Evolutionary conservation across 2,797 vertebrate genomes (phyloP).

Genomic region (Pangasius macronema): DNA sequence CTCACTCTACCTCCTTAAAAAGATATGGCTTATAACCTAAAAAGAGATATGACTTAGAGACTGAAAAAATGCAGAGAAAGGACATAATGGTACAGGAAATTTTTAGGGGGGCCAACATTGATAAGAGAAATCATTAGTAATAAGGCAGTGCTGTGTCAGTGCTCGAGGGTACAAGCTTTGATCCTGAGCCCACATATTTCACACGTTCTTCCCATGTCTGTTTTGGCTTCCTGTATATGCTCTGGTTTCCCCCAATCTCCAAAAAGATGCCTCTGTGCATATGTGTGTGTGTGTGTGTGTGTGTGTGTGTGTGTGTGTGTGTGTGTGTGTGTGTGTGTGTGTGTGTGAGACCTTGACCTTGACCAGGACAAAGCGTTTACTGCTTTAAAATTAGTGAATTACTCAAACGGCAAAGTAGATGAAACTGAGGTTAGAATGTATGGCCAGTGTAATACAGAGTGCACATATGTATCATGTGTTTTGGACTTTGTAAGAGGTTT

Average conservation of each 20-base stretch:
- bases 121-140: conserved; percentile 14
- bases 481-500: neutral
- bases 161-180: neutral
- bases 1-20: neutral
- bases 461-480: neutral
- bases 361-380: neutral
- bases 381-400: neutral
- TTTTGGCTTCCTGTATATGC: neutral
- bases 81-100: neutral
- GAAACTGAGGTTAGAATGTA: neutral
- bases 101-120: neutral
- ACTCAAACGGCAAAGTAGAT: neutral
- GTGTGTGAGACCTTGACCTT: neutral
- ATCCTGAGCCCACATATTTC: neutral
- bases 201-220: neutral
- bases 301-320: neutral
- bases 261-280: neutral
- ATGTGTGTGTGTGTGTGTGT: no score
- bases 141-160: neutral
- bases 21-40: neutral
- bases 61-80: conserved; percentile 26
- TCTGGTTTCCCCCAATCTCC: neutral
- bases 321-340: neutral
- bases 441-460: neutral
- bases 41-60: neutral